These are phyloP conservation scores for Ennomos erosarius DNA, from an alignment of 2,888 invertebrate genomes.

Conservation along the genomic window DNA sequence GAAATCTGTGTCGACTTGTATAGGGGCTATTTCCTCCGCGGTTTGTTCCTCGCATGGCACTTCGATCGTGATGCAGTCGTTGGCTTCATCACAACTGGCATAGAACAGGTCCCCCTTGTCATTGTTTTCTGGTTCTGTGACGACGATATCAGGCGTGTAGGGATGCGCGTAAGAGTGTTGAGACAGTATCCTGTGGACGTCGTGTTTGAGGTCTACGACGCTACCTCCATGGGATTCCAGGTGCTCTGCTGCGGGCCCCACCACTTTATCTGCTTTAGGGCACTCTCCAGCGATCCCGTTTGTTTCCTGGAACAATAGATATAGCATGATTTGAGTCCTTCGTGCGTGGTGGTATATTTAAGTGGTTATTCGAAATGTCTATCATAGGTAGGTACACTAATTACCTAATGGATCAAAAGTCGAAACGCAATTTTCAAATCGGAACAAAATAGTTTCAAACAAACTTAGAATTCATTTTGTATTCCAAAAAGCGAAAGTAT, in stretches of 20 bases:
- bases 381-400: too few species aligned
- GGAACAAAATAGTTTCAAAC: too few species aligned
- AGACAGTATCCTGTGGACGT: constrained; percentile 77
- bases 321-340: too few species aligned
- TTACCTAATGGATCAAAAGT: too few species aligned
- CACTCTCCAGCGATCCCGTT: constrained; percentile 69
- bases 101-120: constrained; percentile 87
- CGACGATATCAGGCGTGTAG: constrained; percentile 60
- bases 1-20: constrained; percentile 65
- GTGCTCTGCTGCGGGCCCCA: constrained; percentile 94
- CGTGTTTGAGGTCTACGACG: constrained; percentile 78
- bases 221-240: constrained; percentile 91
- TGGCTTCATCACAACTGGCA: constrained; percentile 89
- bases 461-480: too few species aligned
- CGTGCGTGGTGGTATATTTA: too few species aligned
- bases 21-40: constrained; percentile 57
- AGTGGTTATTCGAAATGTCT: too few species aligned
- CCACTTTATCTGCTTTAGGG: constrained; percentile 88
- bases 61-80: constrained; percentile 90
- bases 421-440: too few species aligned
- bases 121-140: constrained; percentile 57
- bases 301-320: constrained; percentile 62
- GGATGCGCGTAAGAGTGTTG: constrained; percentile 84
- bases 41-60: constrained; percentile 86
- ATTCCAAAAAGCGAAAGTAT: too few species aligned